phyloP scores from a whole-genome alignment of 2,888 invertebrate species.

The Rhabditophanes sp. region DNA sequence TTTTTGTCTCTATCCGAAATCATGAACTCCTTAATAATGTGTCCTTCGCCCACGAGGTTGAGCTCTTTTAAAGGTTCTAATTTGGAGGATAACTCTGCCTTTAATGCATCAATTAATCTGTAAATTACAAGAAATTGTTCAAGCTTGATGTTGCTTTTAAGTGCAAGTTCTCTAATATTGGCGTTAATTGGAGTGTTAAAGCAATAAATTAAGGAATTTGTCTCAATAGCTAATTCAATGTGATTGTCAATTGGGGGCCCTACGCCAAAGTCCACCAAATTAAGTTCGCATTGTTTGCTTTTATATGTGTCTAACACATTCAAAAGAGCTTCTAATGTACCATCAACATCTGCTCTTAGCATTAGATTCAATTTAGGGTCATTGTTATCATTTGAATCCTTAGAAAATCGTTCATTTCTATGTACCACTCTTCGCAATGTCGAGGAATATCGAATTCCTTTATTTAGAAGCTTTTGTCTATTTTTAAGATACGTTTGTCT shows the following conservation, averaged over 20 bases:
- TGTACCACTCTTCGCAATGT: conserved; percentile 9
- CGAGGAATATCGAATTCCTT: conserved; percentile 9
- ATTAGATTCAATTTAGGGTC: too few species aligned
- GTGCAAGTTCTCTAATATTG: conserved; percentile 49
- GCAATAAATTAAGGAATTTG: conserved; percentile 10
- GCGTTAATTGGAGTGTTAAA: conserved; percentile 59
- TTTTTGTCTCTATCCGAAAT: conserved; percentile 55
- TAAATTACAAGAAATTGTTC: conserved; percentile 75
- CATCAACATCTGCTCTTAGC: conserved; percentile 68
- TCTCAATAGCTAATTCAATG: conserved; percentile 59
- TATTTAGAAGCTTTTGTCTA: conserved; percentile 18
- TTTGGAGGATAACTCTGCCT: conserved; percentile 57
- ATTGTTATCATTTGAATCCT: conserved; percentile 51
- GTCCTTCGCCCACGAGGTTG: conserved; percentile 57
- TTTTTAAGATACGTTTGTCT: conserved; percentile 32
- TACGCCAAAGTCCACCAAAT: conserved; percentile 74
- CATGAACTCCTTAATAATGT: conserved; percentile 50
- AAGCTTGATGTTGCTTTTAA: conserved; percentile 52
- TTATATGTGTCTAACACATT: conserved; percentile 71
- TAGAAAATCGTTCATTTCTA: conserved; percentile 13
- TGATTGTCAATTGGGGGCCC: conserved; percentile 70
- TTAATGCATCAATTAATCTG: conserved; percentile 66
- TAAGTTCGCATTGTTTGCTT: conserved; percentile 55
- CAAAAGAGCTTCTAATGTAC: conserved; percentile 82
- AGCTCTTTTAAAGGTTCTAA: conserved; percentile 62